These are phyloP conservation scores for Petaurus breviceps DNA, from an alignment of 2,113 vertebrate genomes.

Conservation along the genomic window DNA sequence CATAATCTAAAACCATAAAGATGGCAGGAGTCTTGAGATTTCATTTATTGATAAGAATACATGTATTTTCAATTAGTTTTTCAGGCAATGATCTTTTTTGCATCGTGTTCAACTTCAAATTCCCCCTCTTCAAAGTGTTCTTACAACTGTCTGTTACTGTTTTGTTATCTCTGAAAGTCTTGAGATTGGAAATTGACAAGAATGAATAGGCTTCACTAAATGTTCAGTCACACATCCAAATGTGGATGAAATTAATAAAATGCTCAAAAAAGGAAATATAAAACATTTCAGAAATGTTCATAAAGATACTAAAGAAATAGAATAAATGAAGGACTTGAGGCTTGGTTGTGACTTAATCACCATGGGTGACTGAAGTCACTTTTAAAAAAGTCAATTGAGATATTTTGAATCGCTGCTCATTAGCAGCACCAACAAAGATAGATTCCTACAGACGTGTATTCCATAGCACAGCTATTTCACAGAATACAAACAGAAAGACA, in stretches of 20 bases:
- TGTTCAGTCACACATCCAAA: constrained; percentile 13
- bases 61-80: constrained; percentile 44
- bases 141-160: neutral
- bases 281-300: constrained; percentile 30
- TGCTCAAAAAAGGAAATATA: constrained; percentile 36
- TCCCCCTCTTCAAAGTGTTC: neutral
- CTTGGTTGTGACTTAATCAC: constrained; percentile 42
- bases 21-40: constrained; percentile 14
- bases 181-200: constrained; percentile 27
- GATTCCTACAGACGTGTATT: neutral
- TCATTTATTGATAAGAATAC: constrained; percentile 29
- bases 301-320: neutral
- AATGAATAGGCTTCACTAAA: neutral
- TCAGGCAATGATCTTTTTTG: neutral
- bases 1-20: constrained; percentile 41
- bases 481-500: neutral
- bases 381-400: constrained; percentile 25
- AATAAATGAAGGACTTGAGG: neutral
- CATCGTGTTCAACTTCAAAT: neutral
- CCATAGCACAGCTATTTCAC: neutral
- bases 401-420: neutral
- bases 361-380: neutral
- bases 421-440: constrained; percentile 14
- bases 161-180: constrained; percentile 27
- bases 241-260: constrained; percentile 45